Conservation (phyloP, 2,797 vertebrate species). For the Anas bernieri region DNA sequence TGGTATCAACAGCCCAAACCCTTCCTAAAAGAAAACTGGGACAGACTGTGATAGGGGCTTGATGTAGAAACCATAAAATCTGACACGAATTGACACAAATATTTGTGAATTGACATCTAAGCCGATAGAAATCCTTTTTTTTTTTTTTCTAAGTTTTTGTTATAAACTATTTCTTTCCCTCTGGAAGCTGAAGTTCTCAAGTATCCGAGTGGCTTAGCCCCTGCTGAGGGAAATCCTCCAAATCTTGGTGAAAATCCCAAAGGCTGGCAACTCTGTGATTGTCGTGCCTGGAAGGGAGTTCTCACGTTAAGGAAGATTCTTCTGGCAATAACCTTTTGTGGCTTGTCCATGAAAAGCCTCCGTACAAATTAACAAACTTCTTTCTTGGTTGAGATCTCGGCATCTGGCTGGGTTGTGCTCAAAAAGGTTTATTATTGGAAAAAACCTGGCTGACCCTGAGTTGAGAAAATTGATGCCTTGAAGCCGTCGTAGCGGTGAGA, state of each 20-base stretch:
- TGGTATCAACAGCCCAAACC: rapidly evolving
- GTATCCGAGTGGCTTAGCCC: not conserved
- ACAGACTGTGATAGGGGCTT: rapidly evolving
- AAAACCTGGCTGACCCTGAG: not conserved
- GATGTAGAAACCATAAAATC: not conserved
- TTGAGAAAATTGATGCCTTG: not conserved
- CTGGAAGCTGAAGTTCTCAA: not conserved
- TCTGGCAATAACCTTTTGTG: not conserved
- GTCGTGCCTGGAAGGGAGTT: not conserved
- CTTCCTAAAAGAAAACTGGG: not conserved
- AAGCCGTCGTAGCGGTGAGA: not conserved
- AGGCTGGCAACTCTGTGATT: rapidly evolving
- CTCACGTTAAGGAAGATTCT: rapidly evolving
- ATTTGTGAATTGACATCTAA: not conserved
- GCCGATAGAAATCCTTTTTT: not conserved
- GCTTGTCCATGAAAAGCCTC: too few species aligned
- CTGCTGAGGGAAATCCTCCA: not conserved
- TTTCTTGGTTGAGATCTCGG: not conserved
- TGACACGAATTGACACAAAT: rapidly evolving
- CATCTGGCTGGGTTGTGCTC: not conserved
- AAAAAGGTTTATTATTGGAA: not conserved
- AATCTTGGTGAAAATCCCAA: not conserved
- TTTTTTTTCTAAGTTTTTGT: too few species aligned
- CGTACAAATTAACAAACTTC: not conserved
- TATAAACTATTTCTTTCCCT: not conserved